Evolutionary conservation across 1,140 invertebrate genomes (phyloP).

Genomic region (Cotesia chilonis): DNA sequence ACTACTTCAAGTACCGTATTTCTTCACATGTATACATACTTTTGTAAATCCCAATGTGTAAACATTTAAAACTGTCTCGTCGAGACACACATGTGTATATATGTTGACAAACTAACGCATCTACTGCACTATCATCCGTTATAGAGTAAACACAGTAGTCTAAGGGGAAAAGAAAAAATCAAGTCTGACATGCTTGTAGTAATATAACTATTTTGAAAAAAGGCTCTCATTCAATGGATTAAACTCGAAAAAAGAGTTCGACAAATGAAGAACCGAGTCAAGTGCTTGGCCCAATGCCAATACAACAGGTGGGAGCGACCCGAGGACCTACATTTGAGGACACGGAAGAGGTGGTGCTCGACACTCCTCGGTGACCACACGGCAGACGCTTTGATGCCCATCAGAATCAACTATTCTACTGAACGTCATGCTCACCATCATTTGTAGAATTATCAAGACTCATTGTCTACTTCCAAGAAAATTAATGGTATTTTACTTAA

Average conservation of each 20-base stretch:
- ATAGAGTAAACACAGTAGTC: background rate
- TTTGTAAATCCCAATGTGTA: constrained; percentile 18
- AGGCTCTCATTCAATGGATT: background rate
- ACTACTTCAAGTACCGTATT: constrained; percentile 32
- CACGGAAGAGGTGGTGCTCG: constrained; percentile 37
- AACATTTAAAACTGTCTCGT: constrained; percentile 26
- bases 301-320: constrained; percentile 30
- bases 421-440: background rate
- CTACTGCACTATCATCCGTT: constrained; percentile 5
- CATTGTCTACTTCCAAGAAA: background rate
- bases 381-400: constrained; percentile 5
- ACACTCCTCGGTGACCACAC: constrained; percentile 30
- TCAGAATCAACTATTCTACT: constrained; percentile 13
- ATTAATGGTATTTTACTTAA: no score
- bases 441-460: background rate
- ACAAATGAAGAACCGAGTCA: constrained; percentile 23
- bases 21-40: constrained; percentile 2
- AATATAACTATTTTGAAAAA: background rate
- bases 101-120: constrained; percentile 4
- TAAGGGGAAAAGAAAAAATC: background rate
- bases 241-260: background rate
- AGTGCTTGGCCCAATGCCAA: constrained; percentile 12
- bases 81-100: constrained; percentile 14
- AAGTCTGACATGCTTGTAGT: background rate
- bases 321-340: constrained; percentile 36